Evolutionary conservation across 2,113 vertebrate genomes (phyloP).

Genomic region (Dasyprocta punctata): DNA sequence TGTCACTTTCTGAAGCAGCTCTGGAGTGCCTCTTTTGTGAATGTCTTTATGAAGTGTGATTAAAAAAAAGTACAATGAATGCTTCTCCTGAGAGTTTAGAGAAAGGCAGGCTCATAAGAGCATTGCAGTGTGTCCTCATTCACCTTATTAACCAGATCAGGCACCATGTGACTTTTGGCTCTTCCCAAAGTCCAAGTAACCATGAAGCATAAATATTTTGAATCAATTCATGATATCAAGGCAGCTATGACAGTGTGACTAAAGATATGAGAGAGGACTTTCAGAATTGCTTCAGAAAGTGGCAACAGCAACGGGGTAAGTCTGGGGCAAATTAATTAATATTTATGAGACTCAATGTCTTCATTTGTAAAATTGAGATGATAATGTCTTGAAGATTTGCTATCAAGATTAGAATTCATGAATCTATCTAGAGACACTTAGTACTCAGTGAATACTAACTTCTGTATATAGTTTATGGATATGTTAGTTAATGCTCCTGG

Average conservation of each 20-base stretch:
- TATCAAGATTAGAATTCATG: neutral
- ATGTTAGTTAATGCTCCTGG: neutral
- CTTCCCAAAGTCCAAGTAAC: neutral
- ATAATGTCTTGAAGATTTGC: neutral
- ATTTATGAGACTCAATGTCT: slow-evolving; percentile 18
- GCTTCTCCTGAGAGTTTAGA: neutral
- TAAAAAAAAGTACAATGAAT: neutral
- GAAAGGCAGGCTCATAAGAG: neutral
- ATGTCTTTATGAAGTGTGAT: neutral
- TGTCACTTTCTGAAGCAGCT: neutral
- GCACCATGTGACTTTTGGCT: neutral
- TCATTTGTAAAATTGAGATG: neutral
- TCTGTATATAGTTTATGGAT: neutral
- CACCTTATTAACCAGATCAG: neutral
- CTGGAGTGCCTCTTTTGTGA: neutral
- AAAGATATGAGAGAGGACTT: neutral
- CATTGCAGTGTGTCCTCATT: neutral
- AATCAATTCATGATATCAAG: neutral
- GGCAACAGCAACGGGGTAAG: neutral
- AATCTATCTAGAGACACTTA: neutral
- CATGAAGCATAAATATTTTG: neutral
- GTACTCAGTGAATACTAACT: neutral
- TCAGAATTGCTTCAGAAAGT: neutral
- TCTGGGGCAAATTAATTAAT: neutral
- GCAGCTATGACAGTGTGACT: neutral